Evolutionary conservation across 23 tunicate genomes (phyloP).

Genomic region (Ascidia mentula): DNA sequence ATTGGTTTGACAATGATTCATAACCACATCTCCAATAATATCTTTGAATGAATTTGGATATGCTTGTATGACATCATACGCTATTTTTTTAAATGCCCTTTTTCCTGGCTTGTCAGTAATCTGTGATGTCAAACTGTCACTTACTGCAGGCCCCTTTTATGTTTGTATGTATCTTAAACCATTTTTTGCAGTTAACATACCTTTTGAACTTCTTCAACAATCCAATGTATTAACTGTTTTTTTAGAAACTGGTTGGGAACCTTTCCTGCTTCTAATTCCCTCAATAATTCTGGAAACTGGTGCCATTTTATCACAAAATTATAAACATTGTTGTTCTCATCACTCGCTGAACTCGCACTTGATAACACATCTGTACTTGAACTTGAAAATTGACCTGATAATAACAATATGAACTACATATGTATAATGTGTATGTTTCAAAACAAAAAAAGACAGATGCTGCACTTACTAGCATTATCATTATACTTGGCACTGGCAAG

Average conservation of each 20-base stretch:
- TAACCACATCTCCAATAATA: neutral
- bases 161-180: neutral
- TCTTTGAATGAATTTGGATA: conserved; percentile 9
- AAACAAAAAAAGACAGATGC: neutral
- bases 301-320: neutral
- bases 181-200: neutral
- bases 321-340: neutral
- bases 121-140: neutral
- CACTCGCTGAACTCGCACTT: neutral
- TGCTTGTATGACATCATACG: neutral
- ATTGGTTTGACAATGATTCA: conserved; percentile 6
- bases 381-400: neutral
- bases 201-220: conserved; percentile 1
- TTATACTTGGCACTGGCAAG: neutral
- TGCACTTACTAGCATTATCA: neutral
- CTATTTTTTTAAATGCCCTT: neutral
- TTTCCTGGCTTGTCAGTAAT: neutral
- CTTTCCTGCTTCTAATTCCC: neutral
- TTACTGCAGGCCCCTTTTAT: neutral
- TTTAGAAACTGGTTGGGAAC: neutral
- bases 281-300: neutral
- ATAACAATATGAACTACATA: neutral
- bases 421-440: neutral
- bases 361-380: neutral
- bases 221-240: neutral